A percentile compares a stretch with the other conserved stretches of the same genome.
Evolutionary conservation across 2,888 invertebrate species (phyloP).

Genomic region (Drosophila putrida): DNA sequence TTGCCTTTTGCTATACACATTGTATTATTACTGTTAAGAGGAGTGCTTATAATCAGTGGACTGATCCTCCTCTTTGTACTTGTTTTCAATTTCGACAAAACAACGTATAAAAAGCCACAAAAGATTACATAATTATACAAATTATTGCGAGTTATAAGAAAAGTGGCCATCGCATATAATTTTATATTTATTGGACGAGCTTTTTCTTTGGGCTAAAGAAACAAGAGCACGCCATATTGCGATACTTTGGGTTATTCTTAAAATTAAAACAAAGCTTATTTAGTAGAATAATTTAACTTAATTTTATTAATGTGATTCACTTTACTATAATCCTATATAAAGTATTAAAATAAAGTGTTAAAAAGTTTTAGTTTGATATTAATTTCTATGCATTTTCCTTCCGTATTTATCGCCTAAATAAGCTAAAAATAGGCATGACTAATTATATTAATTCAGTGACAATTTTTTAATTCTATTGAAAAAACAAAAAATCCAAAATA

Average conservation of each 20-base stretch:
- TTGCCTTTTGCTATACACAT: not conserved
- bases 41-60: conserved; percentile 49
- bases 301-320: not conserved
- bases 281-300: not conserved
- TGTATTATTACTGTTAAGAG: conserved; percentile 34
- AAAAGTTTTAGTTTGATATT: no score
- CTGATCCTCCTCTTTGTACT: conserved; percentile 48
- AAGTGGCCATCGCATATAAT: conserved; percentile 31
- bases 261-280: not conserved
- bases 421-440: no score
- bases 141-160: conserved; percentile 47
- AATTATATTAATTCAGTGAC: no score
- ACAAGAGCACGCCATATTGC: not conserved
- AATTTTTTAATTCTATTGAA: no score
- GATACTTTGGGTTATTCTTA: not conserved
- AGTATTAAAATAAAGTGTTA: no score
- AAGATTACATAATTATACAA: conserved; percentile 66
- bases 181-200: conserved; percentile 16
- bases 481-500: no score
- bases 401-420: no score
- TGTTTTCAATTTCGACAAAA: conserved; percentile 63
- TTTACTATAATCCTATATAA: not conserved
- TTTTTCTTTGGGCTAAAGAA: not conserved
- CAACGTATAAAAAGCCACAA: conserved; percentile 21
- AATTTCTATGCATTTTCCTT: no score